These are phyloP conservation scores for Actias luna DNA, from an alignment of 2,888 invertebrate species.

Conservation along the genomic window DNA sequence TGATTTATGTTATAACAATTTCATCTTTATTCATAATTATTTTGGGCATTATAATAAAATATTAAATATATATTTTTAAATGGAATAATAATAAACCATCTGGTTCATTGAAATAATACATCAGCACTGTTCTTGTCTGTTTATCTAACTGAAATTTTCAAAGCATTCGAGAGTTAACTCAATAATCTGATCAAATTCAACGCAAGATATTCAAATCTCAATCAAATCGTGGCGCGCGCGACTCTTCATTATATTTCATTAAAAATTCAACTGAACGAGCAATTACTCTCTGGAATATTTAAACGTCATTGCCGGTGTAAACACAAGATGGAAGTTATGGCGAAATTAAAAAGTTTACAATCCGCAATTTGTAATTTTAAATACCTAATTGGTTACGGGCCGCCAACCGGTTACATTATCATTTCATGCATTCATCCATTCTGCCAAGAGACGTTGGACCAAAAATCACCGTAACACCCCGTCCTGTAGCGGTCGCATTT, in stretches of 20 bases:
- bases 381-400: conserved; percentile 48
- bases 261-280: conserved; percentile 74
- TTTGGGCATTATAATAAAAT: too few species aligned
- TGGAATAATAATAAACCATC: neutral
- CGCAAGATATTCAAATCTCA: conserved; percentile 76
- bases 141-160: conserved; percentile 58
- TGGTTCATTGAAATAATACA: conserved; percentile 3
- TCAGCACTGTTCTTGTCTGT: conserved; percentile 49
- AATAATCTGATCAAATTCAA: conserved; percentile 67
- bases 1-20: too few species aligned
- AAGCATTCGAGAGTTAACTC: conserved; percentile 72
- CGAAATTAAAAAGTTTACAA: conserved; percentile 72
- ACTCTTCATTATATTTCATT: conserved; percentile 70
- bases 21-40: too few species aligned
- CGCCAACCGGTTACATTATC: neutral
- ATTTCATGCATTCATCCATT: too few species aligned
- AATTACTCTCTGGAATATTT: conserved; percentile 77
- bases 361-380: conserved; percentile 61
- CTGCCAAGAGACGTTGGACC: too few species aligned
- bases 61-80: neutral
- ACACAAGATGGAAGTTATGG: conserved; percentile 66
- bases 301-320: conserved; percentile 68
- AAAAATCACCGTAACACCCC: too few species aligned
- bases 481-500: too few species aligned
- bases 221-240: conserved; percentile 67